Percentiles rank a stretch among this genome's conserved stretches.
Conservation (phyloP, 2,888 invertebrate species). For the Geophilus truncorum region DNA sequence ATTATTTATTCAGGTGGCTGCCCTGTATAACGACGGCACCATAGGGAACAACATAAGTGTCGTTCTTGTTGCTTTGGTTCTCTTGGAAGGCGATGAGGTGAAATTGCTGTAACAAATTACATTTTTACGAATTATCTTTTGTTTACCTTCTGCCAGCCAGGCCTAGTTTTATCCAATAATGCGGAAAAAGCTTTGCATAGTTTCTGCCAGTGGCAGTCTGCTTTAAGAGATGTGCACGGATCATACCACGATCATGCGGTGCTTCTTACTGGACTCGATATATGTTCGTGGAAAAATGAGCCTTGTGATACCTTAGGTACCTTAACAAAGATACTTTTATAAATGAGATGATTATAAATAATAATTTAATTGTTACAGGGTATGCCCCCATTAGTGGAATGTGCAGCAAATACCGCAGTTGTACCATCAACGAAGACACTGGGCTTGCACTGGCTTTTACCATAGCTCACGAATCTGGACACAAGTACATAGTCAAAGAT, state of each 20-base stretch:
- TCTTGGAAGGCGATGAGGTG: slow-evolving; percentile 47
- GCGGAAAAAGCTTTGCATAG: slow-evolving; percentile 47
- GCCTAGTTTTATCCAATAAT: slow-evolving; percentile 44
- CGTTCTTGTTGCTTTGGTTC: slow-evolving; percentile 44
- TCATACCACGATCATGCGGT: slow-evolving; percentile 48
- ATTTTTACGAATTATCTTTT: background rate
- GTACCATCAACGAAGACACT: slow-evolving; percentile 48
- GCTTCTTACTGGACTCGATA: slow-evolving; percentile 46
- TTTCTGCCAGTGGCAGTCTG: slow-evolving; percentile 48
- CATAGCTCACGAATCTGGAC: slow-evolving; percentile 49
- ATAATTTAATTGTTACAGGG: slow-evolving; percentile 39
- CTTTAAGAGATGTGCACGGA: slow-evolving; percentile 41
- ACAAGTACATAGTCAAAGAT: slow-evolving; percentile 45
- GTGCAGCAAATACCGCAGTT: slow-evolving; percentile 47
- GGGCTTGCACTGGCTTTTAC: slow-evolving; percentile 48
- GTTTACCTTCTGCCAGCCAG: slow-evolving; percentile 41
- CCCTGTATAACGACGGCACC: slow-evolving; percentile 42
- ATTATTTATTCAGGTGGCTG: slow-evolving; percentile 60
- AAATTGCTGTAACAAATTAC: background rate
- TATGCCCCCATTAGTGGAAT: slow-evolving; percentile 47
- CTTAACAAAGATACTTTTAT: background rate
- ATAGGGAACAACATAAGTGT: slow-evolving; percentile 45
- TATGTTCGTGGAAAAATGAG: slow-evolving; percentile 45
- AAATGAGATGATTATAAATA: background rate
- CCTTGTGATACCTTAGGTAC: slow-evolving; percentile 47